phyloP scores from a whole-genome alignment of 2,888 invertebrate genomes.

The Zaprionus obscuricornis region DNA sequence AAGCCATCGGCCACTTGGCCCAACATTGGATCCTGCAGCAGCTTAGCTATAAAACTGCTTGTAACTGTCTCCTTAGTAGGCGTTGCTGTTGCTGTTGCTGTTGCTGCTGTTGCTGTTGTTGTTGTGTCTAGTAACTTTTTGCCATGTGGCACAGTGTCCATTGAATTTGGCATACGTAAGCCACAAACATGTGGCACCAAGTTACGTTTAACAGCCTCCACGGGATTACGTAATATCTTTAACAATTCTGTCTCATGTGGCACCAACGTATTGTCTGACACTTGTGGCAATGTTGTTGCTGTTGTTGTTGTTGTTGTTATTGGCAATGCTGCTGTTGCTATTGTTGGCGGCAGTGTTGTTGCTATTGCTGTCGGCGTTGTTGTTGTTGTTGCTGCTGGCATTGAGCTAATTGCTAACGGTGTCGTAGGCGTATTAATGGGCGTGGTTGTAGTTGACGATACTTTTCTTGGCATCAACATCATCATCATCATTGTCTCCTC shows the following conservation, averaged over 20 bases:
- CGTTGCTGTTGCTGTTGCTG: no score
- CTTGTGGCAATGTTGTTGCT: not conserved
- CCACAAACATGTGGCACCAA: conserved; percentile 91
- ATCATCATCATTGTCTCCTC: conserved; percentile 28
- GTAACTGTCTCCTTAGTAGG: conserved; percentile 67
- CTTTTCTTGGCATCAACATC: conserved; percentile 13
- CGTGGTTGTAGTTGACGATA: conserved; percentile 51
- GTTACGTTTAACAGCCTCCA: conserved; percentile 90
- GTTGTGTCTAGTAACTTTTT: conserved; percentile 76
- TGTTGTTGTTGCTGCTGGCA: conserved; percentile 29
- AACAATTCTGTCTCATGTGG: conserved; percentile 84
- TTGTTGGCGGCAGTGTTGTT: not conserved
- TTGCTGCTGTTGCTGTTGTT: not conserved
- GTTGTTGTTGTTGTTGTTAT: no score
- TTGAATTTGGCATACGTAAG: conserved; percentile 82
- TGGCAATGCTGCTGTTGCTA: not conserved
- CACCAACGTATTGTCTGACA: conserved; percentile 56
- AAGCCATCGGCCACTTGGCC: conserved; percentile 87
- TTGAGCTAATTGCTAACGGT: conserved; percentile 53
- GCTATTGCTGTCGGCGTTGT: not conserved
- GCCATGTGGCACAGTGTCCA: conserved; percentile 73
- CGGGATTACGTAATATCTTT: conserved; percentile 88
- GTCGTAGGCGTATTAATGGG: conserved; percentile 59
- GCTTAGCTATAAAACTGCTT: conserved; percentile 85
- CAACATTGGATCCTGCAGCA: conserved; percentile 87